These are phyloP conservation scores for Nomada ferruginata DNA, from an alignment of 2,888 invertebrate genomes.

Conservation along the genomic window DNA sequence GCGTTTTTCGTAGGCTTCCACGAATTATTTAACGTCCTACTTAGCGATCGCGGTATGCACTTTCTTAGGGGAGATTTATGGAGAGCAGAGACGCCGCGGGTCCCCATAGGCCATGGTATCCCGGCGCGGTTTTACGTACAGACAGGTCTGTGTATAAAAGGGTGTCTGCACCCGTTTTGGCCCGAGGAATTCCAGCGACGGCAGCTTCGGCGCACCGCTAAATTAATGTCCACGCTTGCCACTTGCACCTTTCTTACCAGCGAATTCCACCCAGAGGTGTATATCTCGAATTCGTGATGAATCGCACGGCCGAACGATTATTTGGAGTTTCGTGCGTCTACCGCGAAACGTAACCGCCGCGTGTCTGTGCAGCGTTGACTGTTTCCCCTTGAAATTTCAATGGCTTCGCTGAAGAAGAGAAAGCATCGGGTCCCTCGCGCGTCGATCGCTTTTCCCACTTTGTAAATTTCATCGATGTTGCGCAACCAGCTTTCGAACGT, in stretches of 20 bases:
- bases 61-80: slow-evolving; percentile 46
- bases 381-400: slow-evolving; percentile 1
- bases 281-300: slow-evolving; percentile 20
- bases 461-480: slow-evolving; percentile 2
- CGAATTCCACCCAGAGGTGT: slow-evolving; percentile 12
- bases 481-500: background rate
- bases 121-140: slow-evolving; percentile 23
- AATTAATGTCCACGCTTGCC: slow-evolving; percentile 51
- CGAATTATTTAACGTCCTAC: slow-evolving; percentile 49
- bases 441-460: slow-evolving; percentile 6
- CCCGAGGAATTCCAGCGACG: slow-evolving; percentile 45
- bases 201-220: slow-evolving; percentile 32
- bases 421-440: background rate
- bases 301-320: slow-evolving; percentile 1
- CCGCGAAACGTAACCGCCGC: background rate
- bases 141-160: slow-evolving; percentile 26
- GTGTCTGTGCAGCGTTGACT: background rate
- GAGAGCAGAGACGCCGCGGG: slow-evolving; percentile 11
- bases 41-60: slow-evolving; percentile 36
- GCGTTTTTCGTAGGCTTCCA: slow-evolving; percentile 25
- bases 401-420: slow-evolving; percentile 16
- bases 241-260: slow-evolving; percentile 43
- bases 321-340: background rate
- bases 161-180: slow-evolving; percentile 55
- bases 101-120: slow-evolving; percentile 33